Percentiles rank a stretch among this genome's conserved stretches.
phyloP scores from a whole-genome alignment of 1,140 invertebrate species.

The Listronotus oregonensis region DNA sequence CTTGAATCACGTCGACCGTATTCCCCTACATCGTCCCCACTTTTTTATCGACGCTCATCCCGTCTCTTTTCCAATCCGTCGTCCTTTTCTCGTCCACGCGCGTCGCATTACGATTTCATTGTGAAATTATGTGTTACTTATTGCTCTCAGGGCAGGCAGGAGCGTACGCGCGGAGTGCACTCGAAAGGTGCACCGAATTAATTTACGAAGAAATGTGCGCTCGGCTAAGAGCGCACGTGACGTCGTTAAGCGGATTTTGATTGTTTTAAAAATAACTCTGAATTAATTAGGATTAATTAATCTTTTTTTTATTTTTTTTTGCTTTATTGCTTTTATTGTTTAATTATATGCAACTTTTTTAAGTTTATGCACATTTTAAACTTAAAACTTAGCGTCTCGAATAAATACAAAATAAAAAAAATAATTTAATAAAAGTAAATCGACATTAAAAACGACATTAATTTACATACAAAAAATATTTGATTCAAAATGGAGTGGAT shows the following conservation, averaged over 20 bases:
- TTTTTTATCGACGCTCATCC: not conserved
- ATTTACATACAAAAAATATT: no score
- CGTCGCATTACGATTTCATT: slow-evolving; percentile 38
- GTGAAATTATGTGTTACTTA: slow-evolving; percentile 42
- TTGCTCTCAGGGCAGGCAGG: slow-evolving; percentile 29
- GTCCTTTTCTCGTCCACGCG: slow-evolving; percentile 33
- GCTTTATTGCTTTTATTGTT: not conserved
- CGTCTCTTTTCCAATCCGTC: slow-evolving; percentile 13
- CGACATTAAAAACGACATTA: no score
- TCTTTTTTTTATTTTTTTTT: not conserved
- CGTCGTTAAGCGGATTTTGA: slow-evolving; percentile 24
- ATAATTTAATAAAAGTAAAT: no score
- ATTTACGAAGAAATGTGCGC: slow-evolving; percentile 27
- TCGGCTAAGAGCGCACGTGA: slow-evolving; percentile 14
- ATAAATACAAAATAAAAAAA: no score
- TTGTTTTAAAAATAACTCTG: slow-evolving; percentile 7
- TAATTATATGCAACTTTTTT: no score
- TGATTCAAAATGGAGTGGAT: no score
- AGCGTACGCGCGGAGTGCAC: slow-evolving; percentile 18
- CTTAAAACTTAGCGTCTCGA: no score
- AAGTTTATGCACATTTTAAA: no score
- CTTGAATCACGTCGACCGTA: slow-evolving; percentile 33
- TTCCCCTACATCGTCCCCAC: slow-evolving; percentile 36
- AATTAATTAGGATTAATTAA: slow-evolving; percentile 6
- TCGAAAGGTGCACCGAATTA: slow-evolving; percentile 29